These are phyloP conservation scores for Alca torda DNA, from an alignment of 2,797 vertebrate species.

Conservation along the genomic window DNA sequence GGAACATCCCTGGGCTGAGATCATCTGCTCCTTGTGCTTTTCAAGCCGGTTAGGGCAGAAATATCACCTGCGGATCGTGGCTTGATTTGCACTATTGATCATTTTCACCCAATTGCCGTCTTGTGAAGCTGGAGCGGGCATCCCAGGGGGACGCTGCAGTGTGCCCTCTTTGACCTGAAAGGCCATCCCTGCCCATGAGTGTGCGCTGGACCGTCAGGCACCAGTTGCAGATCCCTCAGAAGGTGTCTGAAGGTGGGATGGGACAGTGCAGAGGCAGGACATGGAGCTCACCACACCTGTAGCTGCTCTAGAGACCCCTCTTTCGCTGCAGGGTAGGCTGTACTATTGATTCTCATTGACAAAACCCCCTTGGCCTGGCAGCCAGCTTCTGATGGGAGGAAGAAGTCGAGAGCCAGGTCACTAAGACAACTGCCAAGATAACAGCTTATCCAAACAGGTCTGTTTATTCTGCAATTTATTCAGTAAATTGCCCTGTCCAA, in stretches of 20 bases:
- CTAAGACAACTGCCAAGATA: not conserved
- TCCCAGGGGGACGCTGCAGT: not conserved
- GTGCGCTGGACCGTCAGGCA: rapidly evolving
- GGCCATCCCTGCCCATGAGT: not conserved
- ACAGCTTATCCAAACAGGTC: not conserved
- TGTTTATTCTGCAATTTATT: conserved; percentile 10
- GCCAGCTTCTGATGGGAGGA: not conserved
- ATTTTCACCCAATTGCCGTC: not conserved
- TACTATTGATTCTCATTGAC: not conserved
- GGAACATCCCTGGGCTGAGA: not conserved
- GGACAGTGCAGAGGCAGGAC: not conserved
- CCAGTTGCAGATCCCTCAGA: not conserved
- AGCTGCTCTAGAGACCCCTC: not conserved
- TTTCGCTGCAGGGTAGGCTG: not conserved
- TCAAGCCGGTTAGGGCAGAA: rapidly evolving
- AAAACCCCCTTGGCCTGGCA: not conserved
- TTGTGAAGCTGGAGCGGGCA: not conserved
- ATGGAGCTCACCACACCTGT: not conserved
- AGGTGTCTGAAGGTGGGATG: not conserved
- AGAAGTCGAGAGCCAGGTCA: not conserved
- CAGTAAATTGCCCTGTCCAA: not conserved
- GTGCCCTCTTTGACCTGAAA: not conserved
- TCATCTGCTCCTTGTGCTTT: not conserved
- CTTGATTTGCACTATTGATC: not conserved
- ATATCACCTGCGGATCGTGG: too few species aligned